Evolutionary conservation across 2,113 vertebrate genomes (phyloP), one percentile per base, ranked within the genome.

Genomic region (Corythornis cristatus): DNA sequence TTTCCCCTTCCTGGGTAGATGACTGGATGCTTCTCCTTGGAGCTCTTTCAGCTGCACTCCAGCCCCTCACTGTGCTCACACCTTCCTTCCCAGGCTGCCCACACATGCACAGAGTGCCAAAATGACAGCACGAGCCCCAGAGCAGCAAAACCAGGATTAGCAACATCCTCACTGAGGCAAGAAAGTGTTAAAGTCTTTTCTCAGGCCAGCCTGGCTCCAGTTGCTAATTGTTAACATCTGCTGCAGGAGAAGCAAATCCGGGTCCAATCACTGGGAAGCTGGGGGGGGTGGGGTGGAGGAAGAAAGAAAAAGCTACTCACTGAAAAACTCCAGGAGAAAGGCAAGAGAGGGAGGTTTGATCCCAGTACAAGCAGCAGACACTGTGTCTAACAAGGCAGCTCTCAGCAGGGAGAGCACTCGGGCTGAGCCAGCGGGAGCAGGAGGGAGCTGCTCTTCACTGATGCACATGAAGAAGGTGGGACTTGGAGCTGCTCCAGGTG

Each of bases 161-260:
- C 78, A 84, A 89, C 90, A 93, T 84, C 88, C 94, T 94, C 88
- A 73, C 53, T 23, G 81, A 85, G 93, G 61, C 73, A 96, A 95
- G 91, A 95, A 96, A 96, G 95, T 77, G 89, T 96, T 96, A 96
- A 96, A 93, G 53, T 82, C 95, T 73, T 87, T 88, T 93, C 92
- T 83, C 71, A 7, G 58, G 91, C 45, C 86, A 26, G 86, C 87
- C 56, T 94, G 93, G 93, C 93, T 95, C 93, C 84, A 90, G 86
- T 96, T 95, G 90, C 95, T 96, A 96, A 96, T 97, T 95, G 95
- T 80, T 94, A 90, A 93, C 96, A 97, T 93, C 95, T 96, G 96
- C 76, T 95, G 74, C 51, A 87, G 74, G 73, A 93, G 94, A 95
- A 90, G 73, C 75, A 93, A 97, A 93, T 72, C 83, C 89, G 86